Conservation (phyloP, 2,113 vertebrate genomes). For the Neopipo cinnamomea region DNA sequence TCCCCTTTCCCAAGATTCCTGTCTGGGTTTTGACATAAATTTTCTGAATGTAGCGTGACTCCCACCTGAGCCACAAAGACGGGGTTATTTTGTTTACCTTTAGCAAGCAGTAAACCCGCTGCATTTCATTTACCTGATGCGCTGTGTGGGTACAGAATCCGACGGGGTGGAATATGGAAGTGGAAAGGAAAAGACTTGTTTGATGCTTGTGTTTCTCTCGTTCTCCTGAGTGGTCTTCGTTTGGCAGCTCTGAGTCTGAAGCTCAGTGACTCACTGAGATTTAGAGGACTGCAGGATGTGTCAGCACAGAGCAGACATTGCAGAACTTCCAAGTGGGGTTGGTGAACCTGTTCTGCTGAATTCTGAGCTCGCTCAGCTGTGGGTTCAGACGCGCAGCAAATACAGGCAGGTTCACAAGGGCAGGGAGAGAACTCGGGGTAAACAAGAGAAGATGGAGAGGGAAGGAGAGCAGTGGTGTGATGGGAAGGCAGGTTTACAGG, state of each 20-base stretch:
- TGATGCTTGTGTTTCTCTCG: background rate
- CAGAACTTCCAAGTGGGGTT: background rate
- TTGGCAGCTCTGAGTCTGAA: background rate
- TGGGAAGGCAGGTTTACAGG: background rate
- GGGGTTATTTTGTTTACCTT: background rate
- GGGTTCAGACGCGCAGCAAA: background rate
- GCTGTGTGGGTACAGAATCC: background rate
- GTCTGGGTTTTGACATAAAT: background rate
- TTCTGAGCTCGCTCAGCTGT: background rate
- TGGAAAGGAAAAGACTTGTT: background rate
- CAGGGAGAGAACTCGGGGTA: background rate
- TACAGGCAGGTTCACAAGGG: background rate
- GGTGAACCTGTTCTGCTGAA: constrained; percentile 1
- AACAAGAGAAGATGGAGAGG: background rate
- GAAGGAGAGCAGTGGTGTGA: background rate
- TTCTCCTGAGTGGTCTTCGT: background rate
- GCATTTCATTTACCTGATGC: background rate
- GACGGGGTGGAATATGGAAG: background rate
- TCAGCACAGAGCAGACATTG: background rate
- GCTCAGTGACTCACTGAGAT: background rate
- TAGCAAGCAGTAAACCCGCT: background rate
- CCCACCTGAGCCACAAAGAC: background rate
- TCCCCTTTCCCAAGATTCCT: background rate
- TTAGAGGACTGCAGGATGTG: background rate
- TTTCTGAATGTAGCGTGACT: background rate